Percentiles rank a stretch among this genome's conserved stretches.
phyloP scores from a whole-genome alignment of 2,797 vertebrate species.

The Lithobates sylvaticus region DNA sequence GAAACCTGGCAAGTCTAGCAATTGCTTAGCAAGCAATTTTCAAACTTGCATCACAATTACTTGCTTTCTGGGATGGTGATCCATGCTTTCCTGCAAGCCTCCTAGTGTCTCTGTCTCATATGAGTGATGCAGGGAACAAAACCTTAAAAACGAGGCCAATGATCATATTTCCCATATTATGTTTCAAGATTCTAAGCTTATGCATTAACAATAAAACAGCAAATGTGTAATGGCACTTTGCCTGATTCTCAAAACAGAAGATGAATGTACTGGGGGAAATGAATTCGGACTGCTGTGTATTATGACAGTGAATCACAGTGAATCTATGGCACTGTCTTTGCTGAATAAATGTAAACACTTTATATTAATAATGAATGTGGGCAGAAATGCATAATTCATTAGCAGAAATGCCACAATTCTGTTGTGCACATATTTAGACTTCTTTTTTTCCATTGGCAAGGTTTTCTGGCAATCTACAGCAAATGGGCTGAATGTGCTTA shows the following conservation, averaged over 20 bases:
- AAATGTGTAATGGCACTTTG: background rate
- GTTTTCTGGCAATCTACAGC: conserved; percentile 22
- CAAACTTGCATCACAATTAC: too few species aligned
- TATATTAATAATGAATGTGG: conserved; percentile 20
- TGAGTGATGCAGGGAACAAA: background rate
- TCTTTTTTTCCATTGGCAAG: conserved; percentile 39
- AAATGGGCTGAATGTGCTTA: conserved; percentile 38
- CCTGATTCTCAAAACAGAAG: background rate
- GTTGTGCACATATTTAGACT: conserved; percentile 24
- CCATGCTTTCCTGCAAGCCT: background rate
- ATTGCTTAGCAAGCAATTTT: too few species aligned
- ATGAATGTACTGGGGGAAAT: background rate
- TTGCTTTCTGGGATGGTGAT: background rate
- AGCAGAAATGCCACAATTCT: conserved; percentile 8
- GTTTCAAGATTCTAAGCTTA: background rate
- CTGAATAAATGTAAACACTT: background rate
- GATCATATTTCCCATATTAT: background rate
- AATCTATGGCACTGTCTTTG: conserved; percentile 10
- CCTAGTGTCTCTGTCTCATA: background rate
- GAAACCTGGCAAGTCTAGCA: too few species aligned
- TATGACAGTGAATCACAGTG: background rate
- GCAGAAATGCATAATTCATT: conserved; percentile 35
- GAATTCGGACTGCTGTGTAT: background rate
- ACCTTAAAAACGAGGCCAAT: background rate
- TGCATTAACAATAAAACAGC: background rate